These are phyloP conservation scores for Pithys albifrons DNA, from an alignment of 2,113 vertebrate genomes.

Conservation along the genomic window DNA sequence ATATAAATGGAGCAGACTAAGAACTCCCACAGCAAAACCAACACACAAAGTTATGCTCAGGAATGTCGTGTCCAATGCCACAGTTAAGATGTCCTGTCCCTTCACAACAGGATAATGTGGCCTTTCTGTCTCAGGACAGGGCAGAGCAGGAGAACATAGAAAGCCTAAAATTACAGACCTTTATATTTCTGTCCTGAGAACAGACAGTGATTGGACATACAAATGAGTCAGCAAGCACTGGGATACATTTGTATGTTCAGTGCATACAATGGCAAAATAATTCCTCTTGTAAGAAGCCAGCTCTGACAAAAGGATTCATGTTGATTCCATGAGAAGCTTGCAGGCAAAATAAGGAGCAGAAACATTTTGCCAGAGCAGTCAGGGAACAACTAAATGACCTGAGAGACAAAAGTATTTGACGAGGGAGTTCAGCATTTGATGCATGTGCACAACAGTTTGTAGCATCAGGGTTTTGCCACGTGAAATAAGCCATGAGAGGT, in stretches of 20 bases:
- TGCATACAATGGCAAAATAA: neutral
- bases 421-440: neutral
- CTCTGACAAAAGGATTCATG: neutral
- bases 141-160: neutral
- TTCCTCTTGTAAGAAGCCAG: neutral
- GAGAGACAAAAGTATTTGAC: neutral
- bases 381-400: neutral
- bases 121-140: neutral
- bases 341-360: neutral
- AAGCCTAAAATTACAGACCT: neutral
- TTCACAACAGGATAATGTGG: neutral
- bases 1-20: neutral
- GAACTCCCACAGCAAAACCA: neutral
- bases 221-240: neutral
- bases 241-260: neutral
- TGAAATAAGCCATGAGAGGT: neutral
- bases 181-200: slow-evolving; percentile 5
- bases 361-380: neutral
- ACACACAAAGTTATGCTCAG: neutral
- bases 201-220: neutral
- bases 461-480: neutral
- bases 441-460: neutral
- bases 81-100: neutral
- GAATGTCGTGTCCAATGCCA: neutral
- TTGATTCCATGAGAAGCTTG: neutral